These are phyloP conservation scores for Ashinkailepas kermadecensis DNA, from an alignment of 2,888 invertebrate genomes.

Conservation along the genomic window DNA sequence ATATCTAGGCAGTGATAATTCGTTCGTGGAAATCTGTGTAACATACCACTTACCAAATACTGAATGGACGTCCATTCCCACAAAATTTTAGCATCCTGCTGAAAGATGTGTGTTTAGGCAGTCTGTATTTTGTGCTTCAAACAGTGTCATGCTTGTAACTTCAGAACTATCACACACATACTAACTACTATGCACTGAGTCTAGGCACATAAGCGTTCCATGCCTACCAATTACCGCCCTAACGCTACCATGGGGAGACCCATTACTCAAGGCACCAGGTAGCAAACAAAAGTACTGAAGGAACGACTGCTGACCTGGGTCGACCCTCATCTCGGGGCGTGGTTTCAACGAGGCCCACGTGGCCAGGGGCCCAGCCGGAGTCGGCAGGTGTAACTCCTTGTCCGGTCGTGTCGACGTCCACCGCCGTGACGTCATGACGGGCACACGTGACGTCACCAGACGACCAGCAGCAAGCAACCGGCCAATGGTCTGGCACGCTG, in stretches of 20 bases:
- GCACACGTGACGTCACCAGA: background rate
- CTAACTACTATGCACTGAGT: too few species aligned
- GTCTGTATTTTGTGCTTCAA: too few species aligned
- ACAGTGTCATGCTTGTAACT: too few species aligned
- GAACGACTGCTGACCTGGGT: background rate
- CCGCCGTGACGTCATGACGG: background rate
- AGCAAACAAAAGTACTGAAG: background rate
- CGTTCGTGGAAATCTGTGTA: too few species aligned
- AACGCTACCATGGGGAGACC: background rate
- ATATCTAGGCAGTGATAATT: too few species aligned
- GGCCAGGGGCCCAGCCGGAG: slow-evolving; percentile 3
- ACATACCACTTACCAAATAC: too few species aligned
- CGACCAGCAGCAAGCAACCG: background rate
- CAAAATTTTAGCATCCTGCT: too few species aligned
- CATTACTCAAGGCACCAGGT: background rate
- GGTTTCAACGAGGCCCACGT: slow-evolving; percentile 15
- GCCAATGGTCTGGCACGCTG: background rate
- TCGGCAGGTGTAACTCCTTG: background rate
- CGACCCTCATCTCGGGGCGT: background rate
- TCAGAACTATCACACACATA: too few species aligned
- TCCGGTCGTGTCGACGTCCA: background rate
- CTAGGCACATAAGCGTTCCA: too few species aligned
- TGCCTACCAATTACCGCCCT: too few species aligned
- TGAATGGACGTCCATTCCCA: too few species aligned
- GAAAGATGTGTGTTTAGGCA: too few species aligned